Percentiles rank a stretch among this genome's conserved stretches.
Conservation (phyloP, 2,797 vertebrate genomes). For the Hyperoplus immaculatus region DNA sequence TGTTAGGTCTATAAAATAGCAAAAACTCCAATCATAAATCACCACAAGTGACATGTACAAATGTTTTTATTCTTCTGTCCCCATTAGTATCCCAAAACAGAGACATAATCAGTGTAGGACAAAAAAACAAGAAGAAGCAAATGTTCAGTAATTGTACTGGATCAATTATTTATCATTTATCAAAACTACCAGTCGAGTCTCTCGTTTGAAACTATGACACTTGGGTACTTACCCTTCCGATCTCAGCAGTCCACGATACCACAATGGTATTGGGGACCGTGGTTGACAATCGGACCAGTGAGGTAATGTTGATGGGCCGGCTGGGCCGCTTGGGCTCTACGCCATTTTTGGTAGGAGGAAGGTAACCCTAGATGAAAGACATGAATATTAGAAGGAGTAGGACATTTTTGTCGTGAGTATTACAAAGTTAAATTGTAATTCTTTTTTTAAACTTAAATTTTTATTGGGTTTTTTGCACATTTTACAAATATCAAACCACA, state of each 20-base stretch:
- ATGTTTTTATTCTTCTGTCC: background rate
- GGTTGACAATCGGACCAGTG: constrained; percentile 95
- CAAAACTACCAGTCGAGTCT: background rate
- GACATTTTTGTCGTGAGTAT: background rate
- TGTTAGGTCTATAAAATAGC: background rate
- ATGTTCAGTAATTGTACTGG: background rate
- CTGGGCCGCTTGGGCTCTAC: constrained; percentile 99
- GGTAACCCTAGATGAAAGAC: constrained; percentile 90
- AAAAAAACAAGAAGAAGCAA: background rate
- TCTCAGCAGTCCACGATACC: constrained; percentile 98
- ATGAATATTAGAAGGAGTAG: background rate
- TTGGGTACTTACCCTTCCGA: constrained; percentile 91
- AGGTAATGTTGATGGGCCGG: constrained; percentile 99
- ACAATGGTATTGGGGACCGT: constrained; percentile 98
- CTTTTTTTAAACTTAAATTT: too few species aligned
- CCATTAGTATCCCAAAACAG: background rate
- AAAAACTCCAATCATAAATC: background rate
- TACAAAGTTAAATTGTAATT: background rate
- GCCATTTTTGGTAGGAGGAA: constrained; percentile 99
- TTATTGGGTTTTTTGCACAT: too few species aligned
- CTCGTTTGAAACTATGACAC: background rate
- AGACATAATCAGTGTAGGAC: background rate
- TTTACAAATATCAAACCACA: too few species aligned
- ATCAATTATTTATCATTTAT: background rate
- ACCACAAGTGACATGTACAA: background rate